A percentile compares a stretch with the other conserved stretches of the same genome.
Conservation (phyloP, 2,113 vertebrate genomes). For the Grammatotria lemairii region DNA sequence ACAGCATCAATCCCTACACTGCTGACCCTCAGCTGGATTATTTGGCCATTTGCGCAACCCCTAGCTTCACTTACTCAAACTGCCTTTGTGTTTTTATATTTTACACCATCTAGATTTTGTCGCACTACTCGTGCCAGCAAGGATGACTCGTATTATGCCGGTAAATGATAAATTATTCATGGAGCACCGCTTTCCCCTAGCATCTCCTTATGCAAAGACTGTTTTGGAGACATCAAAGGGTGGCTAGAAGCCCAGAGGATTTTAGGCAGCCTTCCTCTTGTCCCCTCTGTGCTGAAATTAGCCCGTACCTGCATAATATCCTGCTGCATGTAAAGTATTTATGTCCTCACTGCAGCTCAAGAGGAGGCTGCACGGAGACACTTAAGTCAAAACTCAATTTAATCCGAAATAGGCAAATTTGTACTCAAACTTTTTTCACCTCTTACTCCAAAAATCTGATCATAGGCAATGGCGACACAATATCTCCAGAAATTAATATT, state of each 20-base stretch:
- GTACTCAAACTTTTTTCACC: neutral
- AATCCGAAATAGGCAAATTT: neutral
- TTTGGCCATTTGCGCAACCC: neutral
- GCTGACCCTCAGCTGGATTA: neutral
- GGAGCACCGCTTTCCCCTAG: neutral
- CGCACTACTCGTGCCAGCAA: neutral
- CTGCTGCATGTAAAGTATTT: neutral
- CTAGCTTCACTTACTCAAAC: neutral
- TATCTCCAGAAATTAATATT: neutral
- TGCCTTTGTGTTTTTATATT: neutral
- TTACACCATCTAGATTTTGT: neutral
- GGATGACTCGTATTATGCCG: slow-evolving; percentile 26
- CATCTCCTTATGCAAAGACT: neutral
- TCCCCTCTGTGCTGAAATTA: neutral
- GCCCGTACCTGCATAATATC: neutral
- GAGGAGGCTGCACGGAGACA: neutral
- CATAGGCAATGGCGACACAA: neutral
- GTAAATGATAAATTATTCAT: slow-evolving; percentile 62
- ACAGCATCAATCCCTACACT: neutral
- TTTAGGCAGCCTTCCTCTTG: neutral
- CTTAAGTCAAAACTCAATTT: neutral
- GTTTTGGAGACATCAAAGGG: slow-evolving; percentile 26
- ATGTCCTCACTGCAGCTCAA: neutral
- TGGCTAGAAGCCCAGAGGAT: neutral
- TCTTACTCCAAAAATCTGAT: neutral